Evolutionary conservation across 2,797 vertebrate species (phyloP).

Genomic region (Oryzias sinensis): DNA sequence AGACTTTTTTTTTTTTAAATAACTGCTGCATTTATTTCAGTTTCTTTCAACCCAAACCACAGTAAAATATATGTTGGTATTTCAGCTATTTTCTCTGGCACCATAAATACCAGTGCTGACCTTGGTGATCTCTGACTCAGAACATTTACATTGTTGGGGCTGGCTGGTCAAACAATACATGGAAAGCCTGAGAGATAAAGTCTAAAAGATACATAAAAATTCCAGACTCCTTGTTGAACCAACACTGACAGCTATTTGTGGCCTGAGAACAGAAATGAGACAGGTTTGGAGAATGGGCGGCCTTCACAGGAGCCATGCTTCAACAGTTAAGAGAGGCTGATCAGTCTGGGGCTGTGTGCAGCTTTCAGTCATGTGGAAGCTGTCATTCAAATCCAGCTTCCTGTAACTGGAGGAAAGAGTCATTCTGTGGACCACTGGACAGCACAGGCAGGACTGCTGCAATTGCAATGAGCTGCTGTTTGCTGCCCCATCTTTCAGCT

Average conservation of each 20-base stretch:
- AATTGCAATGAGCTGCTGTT: constrained; percentile 58
- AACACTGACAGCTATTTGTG: constrained; percentile 61
- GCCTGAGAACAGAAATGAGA: constrained; percentile 48
- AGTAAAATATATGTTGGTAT: constrained; percentile 34
- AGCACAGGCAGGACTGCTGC: constrained; percentile 57
- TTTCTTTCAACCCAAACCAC: constrained; percentile 42
- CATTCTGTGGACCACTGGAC: constrained; percentile 68
- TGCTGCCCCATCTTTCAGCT: constrained; percentile 30
- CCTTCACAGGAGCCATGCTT: constrained; percentile 58
- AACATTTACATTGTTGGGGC: constrained; percentile 64
- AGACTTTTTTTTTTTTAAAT: constrained; percentile 21
- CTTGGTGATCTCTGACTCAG: constrained; percentile 61
- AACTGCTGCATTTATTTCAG: constrained; percentile 21
- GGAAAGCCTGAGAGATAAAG: constrained; percentile 61
- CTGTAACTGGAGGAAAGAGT: constrained; percentile 60
- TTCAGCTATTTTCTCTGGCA: constrained; percentile 38
- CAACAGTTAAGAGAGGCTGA: constrained; percentile 68
- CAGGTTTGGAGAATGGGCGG: constrained; percentile 27
- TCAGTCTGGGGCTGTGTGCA: constrained; percentile 61
- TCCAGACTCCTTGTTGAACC: constrained; percentile 40
- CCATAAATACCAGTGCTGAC: constrained; percentile 64
- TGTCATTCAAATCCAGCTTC: constrained; percentile 67
- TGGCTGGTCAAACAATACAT: constrained; percentile 62
- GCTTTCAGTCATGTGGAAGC: constrained; percentile 59
- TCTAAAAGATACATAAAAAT: constrained; percentile 58